These are phyloP conservation scores for Lamproptera curius DNA, from an alignment of 2,888 invertebrate species.

Conservation along the genomic window DNA sequence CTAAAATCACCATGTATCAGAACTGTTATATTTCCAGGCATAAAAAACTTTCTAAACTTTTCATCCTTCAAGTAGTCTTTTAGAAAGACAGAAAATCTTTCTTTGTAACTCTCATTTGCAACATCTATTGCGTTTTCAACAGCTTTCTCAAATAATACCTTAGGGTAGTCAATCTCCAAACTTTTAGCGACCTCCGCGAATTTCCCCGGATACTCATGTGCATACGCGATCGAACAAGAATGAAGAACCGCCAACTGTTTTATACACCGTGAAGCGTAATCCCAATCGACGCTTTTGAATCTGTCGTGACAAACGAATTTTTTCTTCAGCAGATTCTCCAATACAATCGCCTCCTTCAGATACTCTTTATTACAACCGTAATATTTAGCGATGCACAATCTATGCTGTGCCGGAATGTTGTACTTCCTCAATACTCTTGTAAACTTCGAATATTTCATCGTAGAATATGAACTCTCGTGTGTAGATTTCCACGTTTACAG, in stretches of 20 bases:
- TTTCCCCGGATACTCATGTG: conserved; percentile 35
- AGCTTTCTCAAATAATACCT: neutral
- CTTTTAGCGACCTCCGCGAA: conserved; percentile 23
- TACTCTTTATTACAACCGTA: conserved; percentile 31
- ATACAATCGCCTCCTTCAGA: conserved; percentile 39
- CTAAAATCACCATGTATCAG: conserved; percentile 35
- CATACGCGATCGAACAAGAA: conserved; percentile 43
- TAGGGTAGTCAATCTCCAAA: neutral
- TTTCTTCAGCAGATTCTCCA: conserved; percentile 36
- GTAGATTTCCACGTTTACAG: conserved; percentile 16
- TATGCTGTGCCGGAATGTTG: conserved; percentile 27
- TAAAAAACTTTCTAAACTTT: neutral
- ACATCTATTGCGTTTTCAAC: neutral
- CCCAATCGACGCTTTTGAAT: conserved; percentile 36
- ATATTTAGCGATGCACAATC: conserved; percentile 29
- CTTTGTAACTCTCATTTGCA: conserved; percentile 2
- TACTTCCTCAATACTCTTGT: conserved; percentile 24
- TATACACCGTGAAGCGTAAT: conserved; percentile 33
- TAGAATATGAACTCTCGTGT: conserved; percentile 28
- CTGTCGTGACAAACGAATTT: conserved; percentile 39
- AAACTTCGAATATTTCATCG: conserved; percentile 24
- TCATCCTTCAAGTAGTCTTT: neutral
- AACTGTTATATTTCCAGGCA: neutral
- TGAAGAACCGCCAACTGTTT: conserved; percentile 43
- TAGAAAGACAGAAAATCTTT: neutral